Base-by-base conservation (phyloP, 2,888 invertebrate genomes). In the Andrena chrysosceles region DNA sequence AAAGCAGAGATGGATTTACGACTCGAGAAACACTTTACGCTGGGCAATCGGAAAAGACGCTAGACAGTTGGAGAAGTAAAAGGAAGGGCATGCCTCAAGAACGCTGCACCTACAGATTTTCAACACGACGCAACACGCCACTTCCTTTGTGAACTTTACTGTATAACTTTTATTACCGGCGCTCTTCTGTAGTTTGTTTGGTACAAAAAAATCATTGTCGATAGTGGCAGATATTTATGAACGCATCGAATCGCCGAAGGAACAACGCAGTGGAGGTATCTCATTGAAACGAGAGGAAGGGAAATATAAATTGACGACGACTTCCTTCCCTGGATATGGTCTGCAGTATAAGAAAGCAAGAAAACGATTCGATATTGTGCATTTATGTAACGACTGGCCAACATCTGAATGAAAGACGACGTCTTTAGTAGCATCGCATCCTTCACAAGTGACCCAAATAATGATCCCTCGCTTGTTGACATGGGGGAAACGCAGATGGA, bases 11-110 rank as follows among this genome's bases (percentile, higher is more conserved):
- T 56, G 63, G 66, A 82, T 75, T 79, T 71, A 79, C 35, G 62
- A 71, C 56, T 29, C 54, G 29, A 60, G 60, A 71, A 67, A 75
- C 68, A 72, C 71, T 72, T 71, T 52, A 59, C 31, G 49, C 29
- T 20, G 16, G 35, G 31, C 60, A 80, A 80, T 82, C 64, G 82
- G 74, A 79, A 70, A 67, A 48, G 60, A 79, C 48, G 56, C 42
- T 42, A 63, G 42, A 31, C 59, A 59, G 77, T 70, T 42, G n/a
- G 48, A 71, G 33, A 49, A 23, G 69, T n/a, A 52, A 59, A 75
- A 49, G 64, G 29, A 69, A 49, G 23, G 48, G 33, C 16, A 29
- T 59, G 66, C 59, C 49, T 56, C 66, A 48, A 48, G 35, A 66
- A 64, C 23, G 68, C 54, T 56, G 20, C 31, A 29, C 60, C 29